These are phyloP conservation scores for Vanessa cardui DNA, from an alignment of 2,888 invertebrate genomes.

Conservation along the genomic window DNA sequence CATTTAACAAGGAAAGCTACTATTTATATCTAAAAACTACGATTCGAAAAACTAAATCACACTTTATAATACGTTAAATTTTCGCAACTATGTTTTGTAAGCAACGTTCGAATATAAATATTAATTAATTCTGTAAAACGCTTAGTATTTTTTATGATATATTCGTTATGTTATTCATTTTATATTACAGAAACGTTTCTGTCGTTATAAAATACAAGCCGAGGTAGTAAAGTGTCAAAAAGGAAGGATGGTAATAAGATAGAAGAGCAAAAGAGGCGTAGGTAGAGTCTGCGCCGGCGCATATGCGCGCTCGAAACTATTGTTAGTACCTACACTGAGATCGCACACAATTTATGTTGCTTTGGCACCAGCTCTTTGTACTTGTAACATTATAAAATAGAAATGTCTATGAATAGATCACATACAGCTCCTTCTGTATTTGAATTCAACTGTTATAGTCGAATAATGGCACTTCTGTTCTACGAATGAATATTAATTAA, in stretches of 20 bases:
- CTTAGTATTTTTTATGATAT: slow-evolving; percentile 15
- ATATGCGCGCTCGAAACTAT: slow-evolving; percentile 53
- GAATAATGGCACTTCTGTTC: not conserved
- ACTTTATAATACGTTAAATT: too few relatives aligned
- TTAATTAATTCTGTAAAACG: slow-evolving; percentile 6
- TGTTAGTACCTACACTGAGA: slow-evolving; percentile 58
- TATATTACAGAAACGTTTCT: slow-evolving; percentile 36
- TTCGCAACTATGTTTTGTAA: not conserved
- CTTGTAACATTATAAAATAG: slow-evolving; percentile 17
- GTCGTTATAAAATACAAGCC: slow-evolving; percentile 65
- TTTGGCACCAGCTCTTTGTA: slow-evolving; percentile 40
- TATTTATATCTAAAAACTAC: slow-evolving; percentile 1
- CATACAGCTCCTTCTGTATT: not conserved
- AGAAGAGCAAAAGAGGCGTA: slow-evolving; percentile 61
- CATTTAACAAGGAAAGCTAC: slow-evolving; percentile 62
- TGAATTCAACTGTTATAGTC: not conserved
- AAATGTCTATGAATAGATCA: slow-evolving; percentile 1
- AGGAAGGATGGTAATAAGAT: slow-evolving; percentile 74
- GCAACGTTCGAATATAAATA: not conserved
- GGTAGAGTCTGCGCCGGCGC: slow-evolving; percentile 51
- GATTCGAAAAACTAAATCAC: not conserved
- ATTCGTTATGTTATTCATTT: slow-evolving; percentile 11
- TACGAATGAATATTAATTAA: not conserved
- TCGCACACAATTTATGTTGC: slow-evolving; percentile 66
- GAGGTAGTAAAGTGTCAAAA: slow-evolving; percentile 72